Evolutionary conservation across 1,140 invertebrate genomes (phyloP).

Genomic region (Drosophila nebulosa): DNA sequence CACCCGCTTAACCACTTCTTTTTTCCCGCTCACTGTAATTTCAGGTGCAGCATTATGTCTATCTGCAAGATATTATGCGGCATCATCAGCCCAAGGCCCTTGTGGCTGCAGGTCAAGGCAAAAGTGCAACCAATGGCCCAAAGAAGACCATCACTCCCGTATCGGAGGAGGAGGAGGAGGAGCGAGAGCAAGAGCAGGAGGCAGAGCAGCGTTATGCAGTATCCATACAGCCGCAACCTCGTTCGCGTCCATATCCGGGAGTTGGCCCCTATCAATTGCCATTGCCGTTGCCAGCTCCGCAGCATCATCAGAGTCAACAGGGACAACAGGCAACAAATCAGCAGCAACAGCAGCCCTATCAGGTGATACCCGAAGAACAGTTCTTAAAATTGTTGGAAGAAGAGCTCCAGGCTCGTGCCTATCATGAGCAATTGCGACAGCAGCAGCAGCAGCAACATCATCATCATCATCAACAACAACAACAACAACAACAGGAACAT

Average conservation of each 20-base stretch:
- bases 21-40: conserved; percentile 23
- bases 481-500: conserved; percentile 34
- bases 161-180: conserved; percentile 63
- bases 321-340: conserved; percentile 36
- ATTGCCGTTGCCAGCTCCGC: conserved; percentile 50
- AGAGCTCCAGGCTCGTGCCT: conserved; percentile 68
- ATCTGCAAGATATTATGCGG: conserved; percentile 74
- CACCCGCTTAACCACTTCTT: conserved; percentile 8
- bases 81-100: conserved; percentile 64
- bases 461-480: conserved; percentile 17
- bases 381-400: conserved; percentile 72
- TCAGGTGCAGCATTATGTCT: conserved; percentile 75
- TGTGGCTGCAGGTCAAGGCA: conserved; percentile 53
- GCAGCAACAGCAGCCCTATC: conserved; percentile 46
- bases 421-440: conserved; percentile 60
- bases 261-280: conserved; percentile 51
- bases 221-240: conserved; percentile 59
- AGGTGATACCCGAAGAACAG: conserved; percentile 75
- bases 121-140: conserved; percentile 31
- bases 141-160: conserved; percentile 57
- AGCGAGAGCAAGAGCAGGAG: conserved; percentile 70
- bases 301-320: conserved; percentile 54
- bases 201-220: conserved; percentile 73
- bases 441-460: conserved; percentile 54
- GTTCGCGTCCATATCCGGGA: conserved; percentile 36